Conservation (phyloP, 2,888 invertebrate species). For the Branchellion lobata region DNA sequence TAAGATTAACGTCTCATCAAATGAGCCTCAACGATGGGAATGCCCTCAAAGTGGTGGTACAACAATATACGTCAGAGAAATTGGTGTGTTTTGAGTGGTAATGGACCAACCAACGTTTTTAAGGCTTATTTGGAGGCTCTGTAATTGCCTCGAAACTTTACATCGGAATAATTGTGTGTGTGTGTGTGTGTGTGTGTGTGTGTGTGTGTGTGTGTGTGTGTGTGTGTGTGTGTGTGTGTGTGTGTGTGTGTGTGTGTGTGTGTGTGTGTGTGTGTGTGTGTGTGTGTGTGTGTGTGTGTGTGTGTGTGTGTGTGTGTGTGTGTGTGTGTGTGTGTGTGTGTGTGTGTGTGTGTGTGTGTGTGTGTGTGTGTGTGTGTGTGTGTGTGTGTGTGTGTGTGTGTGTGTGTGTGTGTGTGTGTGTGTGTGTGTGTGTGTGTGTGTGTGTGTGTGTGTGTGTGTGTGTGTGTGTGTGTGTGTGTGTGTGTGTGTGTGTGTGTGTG, state of each 20-base stretch:
- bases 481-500: conserved; percentile 27
- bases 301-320: conserved; percentile 20
- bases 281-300: conserved; percentile 10
- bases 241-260: conserved; percentile 16
- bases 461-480: neutral
- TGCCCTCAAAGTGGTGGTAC: no score
- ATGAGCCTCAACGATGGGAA: no score
- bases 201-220: no score
- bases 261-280: conserved; percentile 18
- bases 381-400: conserved; percentile 20
- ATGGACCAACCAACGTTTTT: no score
- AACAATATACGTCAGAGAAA: no score
- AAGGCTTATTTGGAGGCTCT: no score
- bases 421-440: conserved; percentile 9
- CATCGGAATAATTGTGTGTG: no score
- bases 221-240: no score
- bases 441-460: conserved; percentile 8
- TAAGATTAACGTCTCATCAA: no score
- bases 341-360: conserved; percentile 14
- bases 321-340: conserved; percentile 23
- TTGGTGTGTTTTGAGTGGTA: no score
- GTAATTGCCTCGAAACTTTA: no score
- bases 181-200: no score
- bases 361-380: conserved; percentile 12
- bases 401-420: neutral